Percentiles rank a stretch among this genome's conserved stretches.
Evolutionary conservation across 2,888 invertebrate genomes (phyloP).

Genomic region (Ypsolopha sequella): DNA sequence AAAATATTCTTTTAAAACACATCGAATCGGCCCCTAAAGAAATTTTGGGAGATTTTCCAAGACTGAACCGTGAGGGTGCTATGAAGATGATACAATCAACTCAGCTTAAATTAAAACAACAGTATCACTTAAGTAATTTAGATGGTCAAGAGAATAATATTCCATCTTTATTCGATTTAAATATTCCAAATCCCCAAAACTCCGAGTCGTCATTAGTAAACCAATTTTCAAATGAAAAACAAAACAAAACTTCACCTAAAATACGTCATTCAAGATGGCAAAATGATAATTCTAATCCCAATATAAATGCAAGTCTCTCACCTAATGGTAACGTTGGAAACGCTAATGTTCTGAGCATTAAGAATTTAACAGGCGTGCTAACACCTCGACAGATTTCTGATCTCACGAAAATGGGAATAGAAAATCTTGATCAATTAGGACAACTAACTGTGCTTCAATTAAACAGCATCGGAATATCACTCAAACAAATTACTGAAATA

Average conservation of each 20-base stretch:
- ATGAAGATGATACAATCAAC: slow-evolving; percentile 65
- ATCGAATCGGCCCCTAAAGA: slow-evolving; percentile 93
- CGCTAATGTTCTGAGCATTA: slow-evolving; percentile 63
- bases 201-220: slow-evolving; percentile 33
- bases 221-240: slow-evolving; percentile 42
- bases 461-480: slow-evolving; percentile 70
- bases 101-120: slow-evolving; percentile 53
- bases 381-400: slow-evolving; percentile 71
- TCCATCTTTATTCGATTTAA: slow-evolving; percentile 60
- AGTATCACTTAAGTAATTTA: slow-evolving; percentile 34
- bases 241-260: slow-evolving; percentile 56
- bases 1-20: slow-evolving; percentile 76
- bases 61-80: slow-evolving; percentile 84
- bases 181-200: slow-evolving; percentile 50
- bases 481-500: slow-evolving; percentile 73
- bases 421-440: slow-evolving; percentile 72
- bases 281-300: slow-evolving; percentile 46
- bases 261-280: slow-evolving; percentile 64
- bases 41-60: slow-evolving; percentile 90
- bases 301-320: slow-evolving; percentile 30
- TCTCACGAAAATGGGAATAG: slow-evolving; percentile 70
- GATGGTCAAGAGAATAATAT: slow-evolving; percentile 42
- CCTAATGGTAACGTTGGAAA: slow-evolving; percentile 32
- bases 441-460: slow-evolving; percentile 73
- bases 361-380: slow-evolving; percentile 70